Evolutionary conservation across 2,113 vertebrate genomes (phyloP).

Genomic region (Petaurus breviceps): DNA sequence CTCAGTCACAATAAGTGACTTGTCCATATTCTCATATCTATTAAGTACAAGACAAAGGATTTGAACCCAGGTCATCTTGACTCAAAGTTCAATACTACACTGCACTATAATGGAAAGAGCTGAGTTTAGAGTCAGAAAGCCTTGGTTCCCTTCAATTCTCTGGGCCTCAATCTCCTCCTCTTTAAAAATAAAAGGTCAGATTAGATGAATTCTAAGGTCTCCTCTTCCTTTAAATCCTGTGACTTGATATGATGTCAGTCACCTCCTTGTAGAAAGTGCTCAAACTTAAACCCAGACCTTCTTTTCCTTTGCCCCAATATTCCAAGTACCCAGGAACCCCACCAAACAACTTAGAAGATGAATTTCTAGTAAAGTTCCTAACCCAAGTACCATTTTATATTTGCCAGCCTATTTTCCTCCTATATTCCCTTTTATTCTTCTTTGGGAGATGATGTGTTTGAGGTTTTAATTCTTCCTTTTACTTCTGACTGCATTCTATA

Average conservation of each 20-base stretch:
- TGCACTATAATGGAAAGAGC: neutral
- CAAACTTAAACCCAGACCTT: neutral
- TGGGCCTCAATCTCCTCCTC: neutral
- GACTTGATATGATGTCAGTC: neutral
- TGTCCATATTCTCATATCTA: neutral
- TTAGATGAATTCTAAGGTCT: neutral
- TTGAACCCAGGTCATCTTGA: neutral
- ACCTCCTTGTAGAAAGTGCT: neutral
- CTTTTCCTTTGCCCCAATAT: neutral
- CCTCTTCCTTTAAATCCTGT: neutral
- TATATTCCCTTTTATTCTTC: neutral
- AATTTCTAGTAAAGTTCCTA: neutral
- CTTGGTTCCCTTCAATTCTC: neutral
- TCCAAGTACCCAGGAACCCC: neutral
- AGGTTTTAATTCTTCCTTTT: neutral
- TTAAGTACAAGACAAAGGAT: fast-evolving
- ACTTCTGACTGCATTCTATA: neutral
- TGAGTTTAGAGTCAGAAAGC: too few relatives aligned
- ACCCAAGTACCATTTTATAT: neutral
- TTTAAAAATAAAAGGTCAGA: neutral
- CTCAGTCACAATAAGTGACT: neutral
- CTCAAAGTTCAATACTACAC: neutral
- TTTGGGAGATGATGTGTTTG: fast-evolving
- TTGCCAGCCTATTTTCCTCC: fast-evolving
- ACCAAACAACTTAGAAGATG: neutral